Evolutionary conservation across 2,888 invertebrate genomes (phyloP), one percentile per base, ranked within the genome.

Genomic region (Amaurobius ferox): DNA sequence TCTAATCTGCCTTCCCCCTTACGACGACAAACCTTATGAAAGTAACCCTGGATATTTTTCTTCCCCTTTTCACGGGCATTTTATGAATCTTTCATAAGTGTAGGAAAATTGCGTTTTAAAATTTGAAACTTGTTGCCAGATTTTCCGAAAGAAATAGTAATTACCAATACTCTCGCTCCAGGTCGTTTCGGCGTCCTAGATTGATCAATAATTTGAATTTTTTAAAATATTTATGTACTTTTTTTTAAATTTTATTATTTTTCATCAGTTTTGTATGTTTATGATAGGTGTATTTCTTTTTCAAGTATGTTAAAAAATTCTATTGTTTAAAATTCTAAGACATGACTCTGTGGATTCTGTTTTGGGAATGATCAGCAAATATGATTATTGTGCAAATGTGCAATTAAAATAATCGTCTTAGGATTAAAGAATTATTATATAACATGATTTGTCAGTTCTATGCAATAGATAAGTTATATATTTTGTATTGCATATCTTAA

Each of bases 21-120:
- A 16, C 44, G n/a, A 44, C 44, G 16, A 44, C 13, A 44, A 44
- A 44, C n/a, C 6, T 16, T 16, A 44, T 16, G 16, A 9, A 44
- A 16, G 11, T 44, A 44, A 9, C 44, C 44, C 44, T 44, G 16
- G 16, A 16, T 44, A 13, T 44, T 44, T 16, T 23, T 55, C 23
- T 16, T 55, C 16, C 11, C 16, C 2, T 55, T 23, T 6, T 11
- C 55, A 55, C 16, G 55, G 23, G 55, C 19, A 19, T 11, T 55
- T 78, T 29, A 85, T 85, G 78, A 85, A 85, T 85, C 85, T 85
- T 85, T 77, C 66, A 78, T 85, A 72, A 78, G 78, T 67, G 73
- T 66, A 66, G 72, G 72, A 78, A 78, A 85, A 78, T 85, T 77
- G 66, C 85, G 40, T 85, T 78, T 77, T 77, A 85, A 85, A 77